Base-by-base conservation (phyloP, 37 sponge, comb jelly and placozoan species). In the Hexactinellida sp. region DNA sequence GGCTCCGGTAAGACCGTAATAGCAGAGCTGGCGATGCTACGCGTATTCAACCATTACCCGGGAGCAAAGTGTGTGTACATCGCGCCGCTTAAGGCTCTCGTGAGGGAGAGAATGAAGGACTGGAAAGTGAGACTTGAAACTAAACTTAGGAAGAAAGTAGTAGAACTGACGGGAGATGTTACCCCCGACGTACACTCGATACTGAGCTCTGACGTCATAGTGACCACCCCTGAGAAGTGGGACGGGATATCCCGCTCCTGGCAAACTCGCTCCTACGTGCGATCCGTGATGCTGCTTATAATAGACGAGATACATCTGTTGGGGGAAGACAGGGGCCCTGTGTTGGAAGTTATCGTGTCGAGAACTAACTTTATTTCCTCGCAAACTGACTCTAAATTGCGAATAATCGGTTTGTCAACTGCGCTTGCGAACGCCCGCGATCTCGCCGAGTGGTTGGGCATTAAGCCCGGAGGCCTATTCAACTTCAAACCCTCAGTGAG, bases 141-240 rank as follows among this genome's bases (percentile, higher is more conserved):
- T 37, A 89, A 84, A n/a, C 90, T 98, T 19, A 89, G 92, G 0
- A 93, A 92, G 84, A 95, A 89, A 36, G 92, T 98, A 36, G 90
- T 98, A 37, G 99, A 98, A 90, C 83, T 98, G 83, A 98, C 99
- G 0, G 99, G 99, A 10, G 99, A 98, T 84, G 92, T 93, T 55
- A 71, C 94, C 16, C 99, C 99, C 19, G 99, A 98, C 84, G 89
- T 94, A 54, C 87, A 90, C 38, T 94, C 96, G 38, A 94, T 98
- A 28, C 92, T 88, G 36, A 36, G 28, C 13, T 91, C 99, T 86
- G 99, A 98, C 85, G 87, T 98, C 85, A 98, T 98, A 24, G 94
- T 98, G 9, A 98, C 99, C 35, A 98, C 99, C 34, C 99, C 99
- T n/a, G 99, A 98, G 87, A 98, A 98, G 88, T 98, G 99, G 99